Evolutionary conservation across 2,888 invertebrate genomes (phyloP).

Genomic region (Dichetophora obliterata): DNA sequence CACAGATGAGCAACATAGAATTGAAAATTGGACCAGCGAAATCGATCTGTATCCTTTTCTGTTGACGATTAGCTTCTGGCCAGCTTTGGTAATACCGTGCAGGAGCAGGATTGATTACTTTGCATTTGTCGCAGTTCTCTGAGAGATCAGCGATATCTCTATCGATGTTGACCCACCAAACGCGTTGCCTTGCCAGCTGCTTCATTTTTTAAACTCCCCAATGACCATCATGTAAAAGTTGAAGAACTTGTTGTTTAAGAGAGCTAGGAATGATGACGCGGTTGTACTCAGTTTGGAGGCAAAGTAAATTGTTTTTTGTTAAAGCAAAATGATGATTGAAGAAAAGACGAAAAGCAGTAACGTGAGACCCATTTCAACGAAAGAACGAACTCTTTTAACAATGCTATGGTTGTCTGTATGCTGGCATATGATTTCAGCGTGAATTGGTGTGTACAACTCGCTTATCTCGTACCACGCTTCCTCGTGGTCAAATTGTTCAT

Average conservation of each 20-base stretch:
- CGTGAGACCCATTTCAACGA: constrained; percentile 14
- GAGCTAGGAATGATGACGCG: constrained; percentile 31
- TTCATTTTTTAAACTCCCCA: constrained; percentile 40
- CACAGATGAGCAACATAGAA: constrained; percentile 47
- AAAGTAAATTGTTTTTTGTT: constrained; percentile 35
- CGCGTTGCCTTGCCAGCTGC: too few species aligned
- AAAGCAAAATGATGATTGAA: constrained; percentile 36
- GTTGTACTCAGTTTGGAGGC: constrained; percentile 33
- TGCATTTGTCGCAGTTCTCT: constrained; percentile 37
- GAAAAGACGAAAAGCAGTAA: constrained; percentile 26
- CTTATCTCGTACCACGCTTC: constrained; percentile 16
- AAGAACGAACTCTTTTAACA: constrained; percentile 1
- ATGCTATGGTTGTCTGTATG: neutral
- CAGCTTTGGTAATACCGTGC: constrained; percentile 42
- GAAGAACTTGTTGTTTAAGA: constrained; percentile 27
- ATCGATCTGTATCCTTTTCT: constrained; percentile 66
- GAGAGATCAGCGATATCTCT: constrained; percentile 33
- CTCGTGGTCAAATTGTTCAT: constrained; percentile 40
- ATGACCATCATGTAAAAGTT: constrained; percentile 40
- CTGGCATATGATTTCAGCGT: neutral
- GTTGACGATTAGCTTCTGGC: constrained; percentile 53
- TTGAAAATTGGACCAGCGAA: constrained; percentile 63
- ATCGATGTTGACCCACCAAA: constrained; percentile 42
- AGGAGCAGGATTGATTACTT: constrained; percentile 38
- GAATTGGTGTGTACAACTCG: neutral